These are phyloP conservation scores for Conus canariensis DNA, from an alignment of 2,888 invertebrate species.

Conservation along the genomic window DNA sequence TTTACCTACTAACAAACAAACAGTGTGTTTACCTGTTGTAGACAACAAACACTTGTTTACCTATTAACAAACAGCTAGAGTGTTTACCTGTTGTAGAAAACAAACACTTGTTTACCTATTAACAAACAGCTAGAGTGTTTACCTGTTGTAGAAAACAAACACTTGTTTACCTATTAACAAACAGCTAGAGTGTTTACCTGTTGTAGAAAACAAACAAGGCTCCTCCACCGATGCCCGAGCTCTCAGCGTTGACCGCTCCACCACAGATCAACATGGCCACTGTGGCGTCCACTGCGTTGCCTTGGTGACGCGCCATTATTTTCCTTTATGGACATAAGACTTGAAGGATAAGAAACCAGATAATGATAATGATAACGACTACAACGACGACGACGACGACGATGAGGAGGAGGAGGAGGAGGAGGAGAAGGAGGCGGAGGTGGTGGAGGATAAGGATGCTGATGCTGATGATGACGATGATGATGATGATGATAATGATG, in stretches of 20 bases:
- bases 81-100: no score
- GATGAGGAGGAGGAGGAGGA: neutral
- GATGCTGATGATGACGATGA: no score
- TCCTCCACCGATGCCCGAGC: slow-evolving; percentile 30
- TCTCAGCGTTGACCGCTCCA: neutral
- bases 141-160: neutral
- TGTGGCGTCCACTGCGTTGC: slow-evolving; percentile 35
- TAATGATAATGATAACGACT: slow-evolving; percentile 4
- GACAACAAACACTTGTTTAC: no score
- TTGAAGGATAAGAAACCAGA: no score
- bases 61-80: no score
- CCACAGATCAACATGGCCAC: slow-evolving; percentile 31
- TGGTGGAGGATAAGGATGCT: no score
- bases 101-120: no score
- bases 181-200: no score
- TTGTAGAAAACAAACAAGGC: slow-evolving; percentile 14
- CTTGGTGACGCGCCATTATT: neutral
- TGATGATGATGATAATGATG: neutral
- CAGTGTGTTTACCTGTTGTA: no score
- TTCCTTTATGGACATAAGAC: neutral
- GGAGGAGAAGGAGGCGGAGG: neutral
- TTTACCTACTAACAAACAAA: no score
- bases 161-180: neutral
- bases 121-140: no score
- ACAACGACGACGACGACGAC: slow-evolving; percentile 21